Base-by-base conservation (phyloP, 2,888 invertebrate genomes). In the Agonopterix heracliana region DNA sequence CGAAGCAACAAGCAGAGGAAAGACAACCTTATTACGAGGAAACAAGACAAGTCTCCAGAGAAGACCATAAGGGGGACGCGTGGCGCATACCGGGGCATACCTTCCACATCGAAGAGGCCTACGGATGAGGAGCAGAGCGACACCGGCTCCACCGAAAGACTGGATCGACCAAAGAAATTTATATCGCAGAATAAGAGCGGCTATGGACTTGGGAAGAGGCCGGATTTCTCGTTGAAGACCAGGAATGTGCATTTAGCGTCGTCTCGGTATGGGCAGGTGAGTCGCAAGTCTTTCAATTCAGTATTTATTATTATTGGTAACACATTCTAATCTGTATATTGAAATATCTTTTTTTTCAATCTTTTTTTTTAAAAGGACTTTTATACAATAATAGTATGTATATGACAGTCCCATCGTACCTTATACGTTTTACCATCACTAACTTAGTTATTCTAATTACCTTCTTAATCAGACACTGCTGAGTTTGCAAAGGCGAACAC, bases 151-250 rank as follows among this genome's bases (percentile, higher is more conserved):
- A 80, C 82, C 47, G 87, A 88, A 68, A 78, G 89, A 68, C 77
- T 89, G 76, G 89, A 89, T 51, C 74, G 88, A 66, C 82, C 89
- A 64, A 89, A 88, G 79, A 89, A 89, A 75, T 85, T 87, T 60
- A 74, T 89, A 56, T 76, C 85, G 50, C 84, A 81, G 71, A 83
- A 77, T 63, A 86, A 89, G 62, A 73, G 79, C 63, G 73, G 64
- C 61, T 89, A 87, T 58, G 87, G 87, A 4, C 65, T 89, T 52
- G 85, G 84, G 53, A 89, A 89, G 72, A 68, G 88, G 59, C 85
- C 89, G 1, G 89, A 89, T 61, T 89, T 83, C 70, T 78, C 85
- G 11, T 66, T 88, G 47, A 89, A 89, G 74, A 84, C 81, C 60
- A 72, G 89, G 60, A 89, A 89, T 61, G 83, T 89, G 68, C 86